phyloP scores from a whole-genome alignment of 2,888 invertebrate species.

The Pseudococcus longispinus region DNA sequence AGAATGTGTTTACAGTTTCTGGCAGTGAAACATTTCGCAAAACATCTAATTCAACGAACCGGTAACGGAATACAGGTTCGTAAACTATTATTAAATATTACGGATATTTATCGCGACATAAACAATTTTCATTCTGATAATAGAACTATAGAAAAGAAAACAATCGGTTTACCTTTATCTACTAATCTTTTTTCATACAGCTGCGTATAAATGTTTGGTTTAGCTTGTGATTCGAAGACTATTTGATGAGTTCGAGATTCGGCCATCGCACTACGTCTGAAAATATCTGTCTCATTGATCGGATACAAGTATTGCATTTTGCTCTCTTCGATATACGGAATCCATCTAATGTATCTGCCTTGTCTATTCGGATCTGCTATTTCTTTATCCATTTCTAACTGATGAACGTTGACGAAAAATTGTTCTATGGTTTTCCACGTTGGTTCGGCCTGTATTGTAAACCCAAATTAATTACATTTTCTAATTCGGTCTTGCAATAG shows the following conservation, averaged over 20 bases:
- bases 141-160: not conserved
- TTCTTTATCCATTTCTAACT: slow-evolving; percentile 47
- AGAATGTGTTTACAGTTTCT: not conserved
- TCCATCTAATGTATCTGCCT: slow-evolving; percentile 19
- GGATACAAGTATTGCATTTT: slow-evolving; percentile 45
- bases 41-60: not conserved
- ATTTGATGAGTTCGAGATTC: not conserved
- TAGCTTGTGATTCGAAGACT: not conserved
- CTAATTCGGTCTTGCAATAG: not conserved
- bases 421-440: slow-evolving; percentile 2
- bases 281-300: slow-evolving; percentile 28
- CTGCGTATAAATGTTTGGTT: slow-evolving; percentile 28
- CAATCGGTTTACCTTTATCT: slow-evolving; percentile 33
- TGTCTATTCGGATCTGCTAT: slow-evolving; percentile 25
- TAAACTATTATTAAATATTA: not conserved
- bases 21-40: not conserved
- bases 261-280: not conserved
- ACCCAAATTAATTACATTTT: not conserved
- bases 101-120: not conserved
- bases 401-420: slow-evolving; percentile 41
- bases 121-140: not conserved
- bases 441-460: slow-evolving; percentile 11
- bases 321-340: not conserved
- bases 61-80: not conserved
- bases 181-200: not conserved